Base-by-base conservation (phyloP, 2,797 vertebrate species). In the Luscinia luscinia region DNA sequence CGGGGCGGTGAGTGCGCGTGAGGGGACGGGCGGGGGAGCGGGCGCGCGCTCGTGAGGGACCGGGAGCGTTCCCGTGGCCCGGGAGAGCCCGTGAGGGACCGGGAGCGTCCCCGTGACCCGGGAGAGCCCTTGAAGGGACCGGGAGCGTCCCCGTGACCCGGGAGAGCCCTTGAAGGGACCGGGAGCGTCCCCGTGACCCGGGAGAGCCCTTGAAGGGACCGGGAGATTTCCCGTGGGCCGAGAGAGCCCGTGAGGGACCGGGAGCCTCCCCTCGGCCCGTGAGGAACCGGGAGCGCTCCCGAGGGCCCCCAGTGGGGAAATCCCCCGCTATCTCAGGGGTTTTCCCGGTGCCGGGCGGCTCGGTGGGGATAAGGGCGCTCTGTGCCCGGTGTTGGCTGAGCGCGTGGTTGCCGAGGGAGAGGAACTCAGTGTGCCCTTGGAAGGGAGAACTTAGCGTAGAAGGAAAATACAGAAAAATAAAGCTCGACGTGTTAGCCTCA, bases 241-340 rank as follows among this genome's bases (percentile, higher is more conserved):
- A 12, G 68, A 61, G 28, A 30, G 16, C 48, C 24, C 48, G 4
- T 6, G 38, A 40, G 36, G 27, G 6, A 7, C 20, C 36, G 15
- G n/a, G n/a, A n/a, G n/a, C n/a, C n/a, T n/a, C n/a, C n/a, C n/a
- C n/a, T n/a, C n/a, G n/a, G n/a, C 34, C 46, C 20, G 15, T 10
- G 45, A 27, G 59, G 26, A 21, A 3, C 26, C 26, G 7, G 46
- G 14, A 40, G 51, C 11, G 13, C n/a, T n/a, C 6, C 48, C 22
- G 9, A 21, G 11, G 23, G 46, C 40, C 30, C 21, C 11, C 21
- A 11, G 0, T 9, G 18, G 30, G 8, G 20, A 24, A 40, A 19
- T 30, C 2, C 14, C 6, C 16, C 28, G 27, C 5, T 48, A 6
- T 8, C 15, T 4, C 41, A 1, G 21, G 13, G 1, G 3, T 48